Conservation (phyloP, 1,140 invertebrate species). For the Papilio glaucus region DNA sequence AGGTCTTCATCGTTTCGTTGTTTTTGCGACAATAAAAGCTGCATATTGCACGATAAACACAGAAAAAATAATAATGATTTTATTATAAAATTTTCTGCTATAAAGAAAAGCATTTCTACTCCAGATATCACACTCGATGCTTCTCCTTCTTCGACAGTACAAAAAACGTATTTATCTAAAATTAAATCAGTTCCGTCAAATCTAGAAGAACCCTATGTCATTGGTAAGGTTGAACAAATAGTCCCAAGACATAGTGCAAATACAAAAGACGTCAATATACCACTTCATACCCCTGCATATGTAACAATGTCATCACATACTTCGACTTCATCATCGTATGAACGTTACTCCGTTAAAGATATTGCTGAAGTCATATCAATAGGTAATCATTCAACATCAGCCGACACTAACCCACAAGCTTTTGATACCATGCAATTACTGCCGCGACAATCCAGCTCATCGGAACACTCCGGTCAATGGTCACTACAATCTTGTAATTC, state of each 20-base stretch:
- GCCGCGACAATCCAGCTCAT: slow-evolving; percentile 70
- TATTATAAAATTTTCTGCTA: slow-evolving; percentile 74
- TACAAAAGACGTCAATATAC: background rate
- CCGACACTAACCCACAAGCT: slow-evolving; percentile 66
- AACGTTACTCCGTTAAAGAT: slow-evolving; percentile 75
- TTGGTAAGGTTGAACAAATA: slow-evolving; percentile 62
- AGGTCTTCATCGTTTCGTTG: slow-evolving; percentile 71
- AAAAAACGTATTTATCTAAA: slow-evolving; percentile 59
- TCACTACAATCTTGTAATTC: slow-evolving; percentile 74
- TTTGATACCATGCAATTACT: slow-evolving; percentile 63
- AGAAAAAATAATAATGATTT: slow-evolving; percentile 60
- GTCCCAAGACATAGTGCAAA: slow-evolving; percentile 39
- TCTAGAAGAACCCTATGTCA: slow-evolving; percentile 72
- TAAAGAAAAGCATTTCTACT: slow-evolving; percentile 78
- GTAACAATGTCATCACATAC: slow-evolving; percentile 62
- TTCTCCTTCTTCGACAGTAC: slow-evolving; percentile 63
- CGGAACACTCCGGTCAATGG: slow-evolving; percentile 78
- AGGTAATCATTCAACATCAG: slow-evolving; percentile 62
- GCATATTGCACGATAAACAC: slow-evolving; percentile 69
- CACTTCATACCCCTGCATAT: slow-evolving; percentile 46
- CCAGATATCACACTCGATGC: slow-evolving; percentile 70
- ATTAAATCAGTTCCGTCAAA: slow-evolving; percentile 69
- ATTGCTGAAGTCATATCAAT: slow-evolving; percentile 74
- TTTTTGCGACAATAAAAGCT: slow-evolving; percentile 72
- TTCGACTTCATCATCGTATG: slow-evolving; percentile 58